Evolutionary conservation across 2,888 invertebrate species (phyloP), one percentile per base, ranked within the genome.

Genomic region (Andricus curvator): DNA sequence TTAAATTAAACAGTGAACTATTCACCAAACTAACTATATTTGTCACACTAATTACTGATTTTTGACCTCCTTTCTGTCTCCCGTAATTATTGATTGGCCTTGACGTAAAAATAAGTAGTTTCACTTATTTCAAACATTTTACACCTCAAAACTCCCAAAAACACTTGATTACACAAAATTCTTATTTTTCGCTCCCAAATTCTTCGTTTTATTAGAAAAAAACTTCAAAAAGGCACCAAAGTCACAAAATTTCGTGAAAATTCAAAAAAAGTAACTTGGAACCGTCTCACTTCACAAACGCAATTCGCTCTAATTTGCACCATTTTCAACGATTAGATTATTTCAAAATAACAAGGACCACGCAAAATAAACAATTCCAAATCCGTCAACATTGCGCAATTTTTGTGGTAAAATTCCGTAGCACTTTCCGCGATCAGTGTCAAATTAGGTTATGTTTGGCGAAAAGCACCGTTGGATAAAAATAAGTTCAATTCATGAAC

Each of bases 381-480:
- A 33, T 33, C 17, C 2, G 33, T 20, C 9, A 65, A 65, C 2
- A 17, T 48, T 44, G 25, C 15, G 25, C n/a, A 68, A 68, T 15
- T 68, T 44, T 13, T 6, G 6, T 15, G 22, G 6, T 68, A 68
- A 44, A 68, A 15, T 44, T 68, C 9, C 22, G 15, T 8, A 48
- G 8, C 17, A 51, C 20, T 70, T 20, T 29, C 48, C 9, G 33
- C 13, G 25, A 25, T 29, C 11, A 51, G 29, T 74, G 51, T 33
- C 56, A 74, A 56, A 33, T 37, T 11, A 74, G 74, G 74, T 74
- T 74, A 74, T 20, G 74, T 56, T 74, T 56, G 2, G 4, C 11
- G 29, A 74, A n/a, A 33, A n/a, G 17, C 62, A 25, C 1, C 5
- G 1, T 29, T 25, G 20, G n/a, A 20, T 4, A 29, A 20, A 70